Conservation (phyloP, 1,140 invertebrate species). For the Platorchestia sp. region DNA sequence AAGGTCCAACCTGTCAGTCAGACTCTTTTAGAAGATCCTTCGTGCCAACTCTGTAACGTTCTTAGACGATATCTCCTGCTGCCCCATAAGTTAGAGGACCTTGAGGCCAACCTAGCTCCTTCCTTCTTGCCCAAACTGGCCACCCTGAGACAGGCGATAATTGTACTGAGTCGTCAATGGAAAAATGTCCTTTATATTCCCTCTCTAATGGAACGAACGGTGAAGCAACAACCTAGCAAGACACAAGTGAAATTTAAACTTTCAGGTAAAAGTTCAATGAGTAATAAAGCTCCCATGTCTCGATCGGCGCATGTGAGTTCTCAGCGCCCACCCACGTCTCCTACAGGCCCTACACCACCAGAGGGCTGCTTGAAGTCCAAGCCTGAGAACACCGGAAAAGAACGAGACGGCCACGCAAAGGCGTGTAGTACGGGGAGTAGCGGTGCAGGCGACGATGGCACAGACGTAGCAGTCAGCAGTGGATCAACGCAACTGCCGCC, state of each 20-base stretch:
- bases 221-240: conserved; percentile 70
- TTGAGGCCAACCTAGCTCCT: conserved; percentile 88
- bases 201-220: conserved; percentile 88
- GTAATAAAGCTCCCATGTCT: conserved; percentile 31
- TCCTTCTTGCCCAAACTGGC: conserved; percentile 87
- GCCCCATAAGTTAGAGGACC: conserved; percentile 79
- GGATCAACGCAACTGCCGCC: conserved; percentile 65
- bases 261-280: neutral
- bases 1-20: conserved; percentile 89
- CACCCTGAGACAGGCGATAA: conserved; percentile 84
- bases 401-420: neutral
- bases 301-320: conserved; percentile 74
- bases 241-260: neutral
- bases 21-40: conserved; percentile 95
- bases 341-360: neutral
- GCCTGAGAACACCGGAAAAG: no score
- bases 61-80: conserved; percentile 85
- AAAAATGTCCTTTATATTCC: conserved; percentile 97
- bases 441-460: conserved; percentile 65
- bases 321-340: neutral
- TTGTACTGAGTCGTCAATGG: conserved; percentile 94
- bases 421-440: neutral
- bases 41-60: conserved; percentile 92
- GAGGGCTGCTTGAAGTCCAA: neutral
- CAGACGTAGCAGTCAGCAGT: conserved; percentile 68